Conservation (phyloP, 2,888 invertebrate species). For the Nemurella pictetii region DNA sequence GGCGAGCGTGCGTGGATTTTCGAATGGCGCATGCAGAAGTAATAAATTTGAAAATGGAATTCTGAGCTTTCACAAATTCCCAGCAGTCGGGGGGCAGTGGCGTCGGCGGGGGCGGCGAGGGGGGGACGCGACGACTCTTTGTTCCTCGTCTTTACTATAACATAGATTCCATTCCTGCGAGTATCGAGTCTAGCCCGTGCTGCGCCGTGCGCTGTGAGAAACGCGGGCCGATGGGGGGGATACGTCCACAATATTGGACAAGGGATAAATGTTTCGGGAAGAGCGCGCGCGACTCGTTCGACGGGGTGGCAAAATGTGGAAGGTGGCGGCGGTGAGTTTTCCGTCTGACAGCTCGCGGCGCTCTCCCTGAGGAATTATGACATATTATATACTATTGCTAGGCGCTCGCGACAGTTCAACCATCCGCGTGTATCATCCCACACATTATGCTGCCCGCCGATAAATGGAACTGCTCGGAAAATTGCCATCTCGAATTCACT, state of each 20-base stretch:
- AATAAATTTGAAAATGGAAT: conserved; percentile 33
- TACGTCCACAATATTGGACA: conserved; percentile 23
- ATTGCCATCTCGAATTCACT: neutral
- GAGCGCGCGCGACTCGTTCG: neutral
- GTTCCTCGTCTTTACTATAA: conserved; percentile 22
- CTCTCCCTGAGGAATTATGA: neutral
- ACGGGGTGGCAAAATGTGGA: neutral
- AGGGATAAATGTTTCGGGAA: conserved; percentile 16
- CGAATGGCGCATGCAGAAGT: conserved; percentile 23
- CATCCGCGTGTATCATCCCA: neutral
- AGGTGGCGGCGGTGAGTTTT: neutral
- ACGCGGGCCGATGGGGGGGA: neutral
- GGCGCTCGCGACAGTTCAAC: neutral
- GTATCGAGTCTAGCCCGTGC: neutral
- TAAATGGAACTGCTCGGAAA: no score
- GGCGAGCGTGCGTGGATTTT: conserved; percentile 19
- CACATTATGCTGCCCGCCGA: no score
- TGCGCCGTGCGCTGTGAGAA: neutral
- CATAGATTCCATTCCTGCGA: neutral
- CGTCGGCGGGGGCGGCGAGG: neutral
- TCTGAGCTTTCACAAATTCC: conserved; percentile 30
- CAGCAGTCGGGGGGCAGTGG: neutral
- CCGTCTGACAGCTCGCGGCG: neutral
- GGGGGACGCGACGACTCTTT: neutral
- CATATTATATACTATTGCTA: no score